A percentile compares a stretch with the other conserved stretches of the same genome.
These are phyloP conservation scores for Ligdia adustata DNA, from an alignment of 2,888 invertebrate genomes.

Conservation along the genomic window DNA sequence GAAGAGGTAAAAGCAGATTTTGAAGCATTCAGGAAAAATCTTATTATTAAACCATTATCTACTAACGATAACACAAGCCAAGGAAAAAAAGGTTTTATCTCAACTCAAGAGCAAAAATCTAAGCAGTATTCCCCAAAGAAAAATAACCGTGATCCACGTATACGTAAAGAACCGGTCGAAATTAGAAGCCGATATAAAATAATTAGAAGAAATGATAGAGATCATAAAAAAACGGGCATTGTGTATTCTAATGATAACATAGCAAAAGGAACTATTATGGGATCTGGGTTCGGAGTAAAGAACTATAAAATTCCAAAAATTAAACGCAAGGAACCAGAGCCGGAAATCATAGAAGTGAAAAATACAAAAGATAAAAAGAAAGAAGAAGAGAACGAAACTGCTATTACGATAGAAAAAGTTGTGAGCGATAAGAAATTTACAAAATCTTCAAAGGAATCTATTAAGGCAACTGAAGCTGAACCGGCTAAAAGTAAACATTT, in stretches of 20 bases:
- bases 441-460: neutral
- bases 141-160: constrained; percentile 65
- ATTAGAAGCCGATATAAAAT: constrained; percentile 39
- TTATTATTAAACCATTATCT: neutral
- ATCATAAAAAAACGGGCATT: constrained; percentile 51
- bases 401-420: neutral
- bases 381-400: constrained; percentile 4
- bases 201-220: constrained; percentile 36
- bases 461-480: too few species aligned
- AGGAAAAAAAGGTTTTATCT: constrained; percentile 45
- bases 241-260: constrained; percentile 74
- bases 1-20: constrained; percentile 71
- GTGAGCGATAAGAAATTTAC: too few species aligned
- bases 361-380: constrained; percentile 15
- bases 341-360: constrained; percentile 29
- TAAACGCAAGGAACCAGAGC: constrained; percentile 51
- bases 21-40: constrained; percentile 46
- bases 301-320: constrained; percentile 81
- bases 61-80: constrained; percentile 8
- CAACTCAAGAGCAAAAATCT: constrained; percentile 20
- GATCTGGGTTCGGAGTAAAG: constrained; percentile 70
- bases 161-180: constrained; percentile 47
- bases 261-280: constrained; percentile 65
- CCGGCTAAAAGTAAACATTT: too few species aligned
- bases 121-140: constrained; percentile 55